Base-by-base conservation (phyloP, 2,888 invertebrate genomes). In the Rosalia funebris region DNA sequence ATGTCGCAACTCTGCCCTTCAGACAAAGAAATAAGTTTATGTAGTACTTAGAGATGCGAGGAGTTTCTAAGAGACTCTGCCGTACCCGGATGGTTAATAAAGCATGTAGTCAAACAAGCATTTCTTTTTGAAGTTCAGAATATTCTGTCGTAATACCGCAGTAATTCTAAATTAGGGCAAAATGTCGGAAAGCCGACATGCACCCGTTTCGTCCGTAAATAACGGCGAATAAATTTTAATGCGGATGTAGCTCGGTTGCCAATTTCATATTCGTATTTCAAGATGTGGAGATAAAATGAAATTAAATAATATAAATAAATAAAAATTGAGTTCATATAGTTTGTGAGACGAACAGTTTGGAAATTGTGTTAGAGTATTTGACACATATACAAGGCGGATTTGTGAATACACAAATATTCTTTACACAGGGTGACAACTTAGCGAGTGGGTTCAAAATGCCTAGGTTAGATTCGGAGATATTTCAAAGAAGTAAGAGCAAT, bases 81-180 rank as follows among this genome's bases (percentile, higher is more conserved):
- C 47, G 12, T 16, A 7, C 50, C 47, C 42, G 15, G 52, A 25
- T 48, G 39, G 42, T 52, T 53, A 61, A 61, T 53, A 61, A 57
- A 46, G 53, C 47, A 34, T 32, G 36, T 57, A 37, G 37, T 47
- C 53, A 53, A 57, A 61, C 42, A 50, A 48, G 16, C 52, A 52
- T 31, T 57, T 50, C 37, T 53, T 57, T 56, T 61, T 52, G 53
- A 53, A 44, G 36, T 61, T 42, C 50, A 7, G 14, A 57, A 57
- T 19, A 39, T 39, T 52, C 52, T 25, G 41, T 41, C 41, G 50
- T 42, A 61, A 56, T 57, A 57, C 53, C 41, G 20, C 46, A 32
- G 48, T 57, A 62, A 52, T 59, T 56, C 59, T 55, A 42, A 60
- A 57, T 42, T 46, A 54, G 41, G 20, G 17, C 42, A 31, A 57